These are phyloP conservation scores for Dorcus parallelipipedus DNA, from an alignment of 2,888 invertebrate species.

Conservation along the genomic window DNA sequence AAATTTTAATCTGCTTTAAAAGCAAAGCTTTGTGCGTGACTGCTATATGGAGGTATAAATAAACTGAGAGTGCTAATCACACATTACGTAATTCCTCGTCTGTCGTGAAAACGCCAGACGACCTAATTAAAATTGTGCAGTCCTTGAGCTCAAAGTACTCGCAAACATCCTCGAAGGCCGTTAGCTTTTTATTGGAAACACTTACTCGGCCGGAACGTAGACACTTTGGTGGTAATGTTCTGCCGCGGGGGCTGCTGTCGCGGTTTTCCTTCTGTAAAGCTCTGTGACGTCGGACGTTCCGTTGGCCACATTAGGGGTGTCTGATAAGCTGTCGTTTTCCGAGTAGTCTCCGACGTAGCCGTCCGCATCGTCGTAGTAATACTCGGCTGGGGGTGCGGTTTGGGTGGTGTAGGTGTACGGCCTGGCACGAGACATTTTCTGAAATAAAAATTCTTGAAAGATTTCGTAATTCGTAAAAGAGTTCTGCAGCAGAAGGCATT, in stretches of 20 bases:
- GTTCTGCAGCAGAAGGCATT: too few relatives aligned
- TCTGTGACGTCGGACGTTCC: slow-evolving; percentile 27
- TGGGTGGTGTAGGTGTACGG: slow-evolving; percentile 12
- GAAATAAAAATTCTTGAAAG: not conserved
- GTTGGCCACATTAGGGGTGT: slow-evolving; percentile 13
- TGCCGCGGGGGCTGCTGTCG: slow-evolving; percentile 1
- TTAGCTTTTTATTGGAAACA: not conserved
- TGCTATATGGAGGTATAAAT: too few relatives aligned
- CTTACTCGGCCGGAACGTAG: slow-evolving; percentile 24
- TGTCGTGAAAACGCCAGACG: too few relatives aligned
- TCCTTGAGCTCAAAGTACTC: too few relatives aligned
- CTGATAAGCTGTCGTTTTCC: slow-evolving; percentile 31
- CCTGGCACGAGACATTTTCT: slow-evolving; percentile 13
- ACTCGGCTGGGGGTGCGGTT: slow-evolving; percentile 13
- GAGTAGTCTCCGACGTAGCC: slow-evolving; percentile 32
- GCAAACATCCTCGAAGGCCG: too few relatives aligned
- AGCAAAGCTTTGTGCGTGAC: too few relatives aligned
- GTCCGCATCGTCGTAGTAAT: slow-evolving; percentile 32
- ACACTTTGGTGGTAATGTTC: slow-evolving; percentile 20
- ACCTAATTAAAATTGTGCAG: too few relatives aligned
- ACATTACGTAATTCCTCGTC: too few relatives aligned
- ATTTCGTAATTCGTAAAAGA: not conserved
- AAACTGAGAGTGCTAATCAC: too few relatives aligned
- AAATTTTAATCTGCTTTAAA: too few relatives aligned
- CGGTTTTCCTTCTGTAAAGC: slow-evolving; percentile 27